Evolutionary conservation across 2,888 invertebrate genomes (phyloP), one percentile per base, ranked within the genome.

Genomic region (Augochlorella aurata): DNA sequence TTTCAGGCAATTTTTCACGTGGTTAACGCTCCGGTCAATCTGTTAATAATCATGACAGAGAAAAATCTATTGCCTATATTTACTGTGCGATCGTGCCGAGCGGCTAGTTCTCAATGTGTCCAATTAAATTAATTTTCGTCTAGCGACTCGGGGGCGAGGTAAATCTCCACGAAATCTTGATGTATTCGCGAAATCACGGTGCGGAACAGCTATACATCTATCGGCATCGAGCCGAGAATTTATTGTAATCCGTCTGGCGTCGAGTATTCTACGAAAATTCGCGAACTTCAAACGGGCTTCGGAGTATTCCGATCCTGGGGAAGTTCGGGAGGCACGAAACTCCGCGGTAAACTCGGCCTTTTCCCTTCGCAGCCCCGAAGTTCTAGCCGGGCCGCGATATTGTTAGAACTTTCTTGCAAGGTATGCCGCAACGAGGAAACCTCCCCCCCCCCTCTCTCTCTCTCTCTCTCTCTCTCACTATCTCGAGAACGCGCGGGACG

Each of bases 341-440:
- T 83, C 67, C 58, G n/a, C 61, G 74, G 69, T 74, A 67, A 85
- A 78, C 74, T 71, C 76, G 78, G 83, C 79, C 83, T 82, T 72
- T 73, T 68, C 81, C 80, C 80, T 81, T 73, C 82, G 73, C 49
- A 58, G 83, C 54, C 67, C 68, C 84, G 81, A 89, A 90, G 85
- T 89, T 90, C 74, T 76, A 77, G 73, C 70, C 47, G 83, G 81
- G 86, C 89, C 85, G 77, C 88, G 89, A 90, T 90, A 90, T 90
- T 90, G 90, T 90, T 90, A 83, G 89, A 90, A 90, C 84, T 90
- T 90, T 90, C 90, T 88, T 89, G 87, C 89, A 85, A 89, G 85
- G 87, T 89, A 88, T 89, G 89, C 86, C 85, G 81, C 81, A 82
- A 82, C 80, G 77, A 78, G 45, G 74, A 58, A 74, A 50, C 70